phyloP scores from a whole-genome alignment of 2,797 vertebrate species.

The Lithobates pipiens region DNA sequence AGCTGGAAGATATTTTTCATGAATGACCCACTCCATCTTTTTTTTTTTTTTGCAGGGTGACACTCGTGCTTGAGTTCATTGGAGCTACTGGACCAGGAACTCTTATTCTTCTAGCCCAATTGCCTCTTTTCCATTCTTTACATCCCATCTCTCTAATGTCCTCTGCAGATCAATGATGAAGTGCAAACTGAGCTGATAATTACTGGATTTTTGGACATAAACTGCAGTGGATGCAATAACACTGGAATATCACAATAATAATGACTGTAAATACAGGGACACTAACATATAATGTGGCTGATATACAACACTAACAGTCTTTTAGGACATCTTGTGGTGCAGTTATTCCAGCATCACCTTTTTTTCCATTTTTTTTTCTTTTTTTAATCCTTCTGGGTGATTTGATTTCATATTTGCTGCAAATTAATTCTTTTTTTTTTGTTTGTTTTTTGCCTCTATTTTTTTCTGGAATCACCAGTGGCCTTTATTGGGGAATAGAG shows the following conservation, averaged over 20 bases:
- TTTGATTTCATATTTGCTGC: slow-evolving; percentile 46
- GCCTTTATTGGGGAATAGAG: slow-evolving; percentile 50
- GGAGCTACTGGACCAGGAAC: slow-evolving; percentile 44
- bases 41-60: slow-evolving; percentile 39
- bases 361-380: not conserved
- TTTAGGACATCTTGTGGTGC: slow-evolving; percentile 29
- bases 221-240: slow-evolving; percentile 31
- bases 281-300: slow-evolving; percentile 49
- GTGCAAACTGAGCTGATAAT: slow-evolving; percentile 22
- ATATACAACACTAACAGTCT: slow-evolving; percentile 51
- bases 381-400: slow-evolving; percentile 28
- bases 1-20: not conserved
- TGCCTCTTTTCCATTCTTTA: slow-evolving; percentile 31
- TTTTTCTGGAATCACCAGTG: slow-evolving; percentile 56
- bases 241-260: slow-evolving; percentile 55
- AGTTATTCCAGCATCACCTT: slow-evolving; percentile 19
- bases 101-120: slow-evolving; percentile 27
- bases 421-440: slow-evolving; percentile 26
- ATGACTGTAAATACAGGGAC: slow-evolving; percentile 49
- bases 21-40: not conserved
- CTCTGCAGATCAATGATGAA: slow-evolving; percentile 28
- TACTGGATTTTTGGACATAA: slow-evolving; percentile 11
- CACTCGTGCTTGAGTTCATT: slow-evolving; percentile 9
- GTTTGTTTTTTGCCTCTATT: not conserved
- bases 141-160: slow-evolving; percentile 33